These are phyloP conservation scores for Ylistrum balloti DNA, from an alignment of 1,140 invertebrate genomes.

Conservation along the genomic window DNA sequence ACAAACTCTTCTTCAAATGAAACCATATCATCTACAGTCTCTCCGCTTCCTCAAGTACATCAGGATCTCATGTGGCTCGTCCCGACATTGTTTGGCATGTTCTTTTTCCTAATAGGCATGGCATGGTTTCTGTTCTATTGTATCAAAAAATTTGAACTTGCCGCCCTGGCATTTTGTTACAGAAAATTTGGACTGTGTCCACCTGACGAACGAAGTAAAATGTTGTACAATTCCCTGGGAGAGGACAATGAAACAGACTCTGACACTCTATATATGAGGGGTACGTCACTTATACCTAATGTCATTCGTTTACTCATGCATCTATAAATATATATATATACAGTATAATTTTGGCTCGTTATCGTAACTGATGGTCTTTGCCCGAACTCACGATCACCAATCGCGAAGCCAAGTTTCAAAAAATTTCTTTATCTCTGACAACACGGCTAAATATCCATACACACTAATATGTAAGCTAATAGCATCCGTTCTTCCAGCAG, in stretches of 20 bases:
- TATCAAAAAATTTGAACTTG: slow-evolving; percentile 4
- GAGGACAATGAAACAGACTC: background rate
- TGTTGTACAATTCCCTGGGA: background rate
- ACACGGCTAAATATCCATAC: no score
- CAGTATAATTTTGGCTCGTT: no score
- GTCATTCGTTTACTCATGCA: no score
- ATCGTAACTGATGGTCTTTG: no score
- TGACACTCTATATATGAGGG: background rate
- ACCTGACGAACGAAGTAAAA: background rate
- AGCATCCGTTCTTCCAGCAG: no score
- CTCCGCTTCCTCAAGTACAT: background rate
- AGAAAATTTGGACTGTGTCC: slow-evolving; percentile 18
- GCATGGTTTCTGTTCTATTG: slow-evolving; percentile 3
- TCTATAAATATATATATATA: no score
- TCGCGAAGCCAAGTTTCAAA: no score
- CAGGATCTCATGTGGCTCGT: background rate
- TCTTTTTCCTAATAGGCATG: background rate
- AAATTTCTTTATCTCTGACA: no score
- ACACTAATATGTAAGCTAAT: no score
- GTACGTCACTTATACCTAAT: background rate
- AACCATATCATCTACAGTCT: background rate
- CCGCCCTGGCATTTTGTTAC: background rate
- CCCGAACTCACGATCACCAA: no score
- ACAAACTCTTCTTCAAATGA: background rate
- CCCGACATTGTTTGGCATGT: background rate